Evolutionary conservation across 2,797 vertebrate genomes (phyloP).

Genomic region (Linurgus olivaceus): DNA sequence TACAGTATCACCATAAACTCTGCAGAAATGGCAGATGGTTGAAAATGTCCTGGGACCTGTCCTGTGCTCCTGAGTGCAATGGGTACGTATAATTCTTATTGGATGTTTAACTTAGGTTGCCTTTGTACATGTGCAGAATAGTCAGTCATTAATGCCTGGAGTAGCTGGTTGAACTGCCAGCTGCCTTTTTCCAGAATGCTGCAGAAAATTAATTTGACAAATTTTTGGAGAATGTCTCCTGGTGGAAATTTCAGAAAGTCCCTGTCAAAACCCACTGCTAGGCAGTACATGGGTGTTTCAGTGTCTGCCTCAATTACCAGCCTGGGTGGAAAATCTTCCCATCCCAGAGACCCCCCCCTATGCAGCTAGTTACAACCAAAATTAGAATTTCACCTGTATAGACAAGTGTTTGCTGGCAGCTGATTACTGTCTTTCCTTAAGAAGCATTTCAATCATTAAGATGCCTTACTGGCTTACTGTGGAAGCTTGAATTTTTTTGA

Average conservation of each 20-base stretch:
- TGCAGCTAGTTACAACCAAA: not conserved
- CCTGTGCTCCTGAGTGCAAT: not conserved
- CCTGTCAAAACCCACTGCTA: not conserved
- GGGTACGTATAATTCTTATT: not conserved
- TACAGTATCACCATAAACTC: not conserved
- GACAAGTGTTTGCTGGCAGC: not conserved
- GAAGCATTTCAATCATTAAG: not conserved
- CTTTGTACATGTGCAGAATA: fast-evolving
- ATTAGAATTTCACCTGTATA: not conserved
- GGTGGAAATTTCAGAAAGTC: not conserved
- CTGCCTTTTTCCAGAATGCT: not conserved
- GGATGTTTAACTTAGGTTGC: not conserved
- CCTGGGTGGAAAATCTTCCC: not conserved
- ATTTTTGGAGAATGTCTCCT: not conserved
- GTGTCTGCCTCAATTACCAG: not conserved
- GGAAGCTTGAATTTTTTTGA: not conserved
- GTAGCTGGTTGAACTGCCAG: not conserved
- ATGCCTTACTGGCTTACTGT: not conserved
- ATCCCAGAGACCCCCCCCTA: not conserved
- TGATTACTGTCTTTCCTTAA: not conserved
- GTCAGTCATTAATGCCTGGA: not conserved
- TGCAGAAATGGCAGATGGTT: not conserved
- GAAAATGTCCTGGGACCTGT: not conserved
- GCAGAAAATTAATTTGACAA: not conserved
- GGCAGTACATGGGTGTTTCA: not conserved